Evolutionary conservation across 1,140 invertebrate species (phyloP).

Genomic region (Marisa cornuarietis): DNA sequence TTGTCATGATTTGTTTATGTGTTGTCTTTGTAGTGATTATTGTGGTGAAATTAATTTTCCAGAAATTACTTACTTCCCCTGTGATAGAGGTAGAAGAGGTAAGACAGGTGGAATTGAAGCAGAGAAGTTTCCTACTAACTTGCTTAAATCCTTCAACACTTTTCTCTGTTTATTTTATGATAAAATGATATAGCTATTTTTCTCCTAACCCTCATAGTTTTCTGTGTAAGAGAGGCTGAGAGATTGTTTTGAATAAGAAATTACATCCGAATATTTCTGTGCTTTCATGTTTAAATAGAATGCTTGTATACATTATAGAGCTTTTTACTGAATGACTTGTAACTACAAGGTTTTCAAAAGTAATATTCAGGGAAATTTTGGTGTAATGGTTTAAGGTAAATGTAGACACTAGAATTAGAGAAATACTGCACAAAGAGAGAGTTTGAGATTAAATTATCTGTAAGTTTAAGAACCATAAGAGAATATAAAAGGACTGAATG

Average conservation of each 20-base stretch:
- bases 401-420: too few relatives aligned
- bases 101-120: not conserved
- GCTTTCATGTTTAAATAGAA: not conserved
- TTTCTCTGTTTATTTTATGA: constrained; percentile 1
- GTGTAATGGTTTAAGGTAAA: too few relatives aligned
- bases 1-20: not conserved
- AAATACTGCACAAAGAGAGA: too few relatives aligned
- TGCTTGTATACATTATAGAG: too few relatives aligned
- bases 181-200: not conserved
- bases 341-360: too few relatives aligned
- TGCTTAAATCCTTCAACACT: not conserved
- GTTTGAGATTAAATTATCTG: too few relatives aligned
- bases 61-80: constrained; percentile 2
- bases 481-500: too few relatives aligned
- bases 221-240: not conserved
- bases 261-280: not conserved
- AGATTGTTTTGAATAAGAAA: not conserved
- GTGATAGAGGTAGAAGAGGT: constrained; percentile 3
- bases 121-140: not conserved
- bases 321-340: too few relatives aligned
- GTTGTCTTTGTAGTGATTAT: not conserved
- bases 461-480: too few relatives aligned
- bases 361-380: too few relatives aligned
- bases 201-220: not conserved
- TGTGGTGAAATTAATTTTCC: constrained; percentile 4